Conservation (phyloP, 1,140 invertebrate species). For the Trialeurodes vaporariorum region DNA sequence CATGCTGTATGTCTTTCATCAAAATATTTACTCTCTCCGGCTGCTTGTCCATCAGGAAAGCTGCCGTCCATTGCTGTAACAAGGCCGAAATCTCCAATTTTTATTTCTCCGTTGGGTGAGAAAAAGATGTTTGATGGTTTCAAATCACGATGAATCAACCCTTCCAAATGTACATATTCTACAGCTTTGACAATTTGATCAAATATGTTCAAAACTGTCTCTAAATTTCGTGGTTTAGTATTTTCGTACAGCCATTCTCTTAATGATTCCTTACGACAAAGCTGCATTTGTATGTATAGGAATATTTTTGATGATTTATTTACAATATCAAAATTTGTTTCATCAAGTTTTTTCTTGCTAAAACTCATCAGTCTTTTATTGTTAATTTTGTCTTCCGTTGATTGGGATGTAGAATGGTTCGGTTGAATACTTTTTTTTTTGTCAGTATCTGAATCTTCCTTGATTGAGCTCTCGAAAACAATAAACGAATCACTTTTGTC, state of each 20-base stretch:
- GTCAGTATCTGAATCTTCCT: conserved; percentile 15
- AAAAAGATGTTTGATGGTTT: conserved; percentile 98
- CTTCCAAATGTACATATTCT: conserved; percentile 83
- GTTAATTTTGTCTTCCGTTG: neutral
- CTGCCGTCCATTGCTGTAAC: conserved; percentile 59
- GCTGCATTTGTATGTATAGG: conserved; percentile 95
- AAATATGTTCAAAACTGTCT: conserved; percentile 62
- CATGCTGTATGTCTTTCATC: conserved; percentile 46
- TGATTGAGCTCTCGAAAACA: conserved; percentile 30
- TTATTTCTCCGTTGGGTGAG: conserved; percentile 74
- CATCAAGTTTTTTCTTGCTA: conserved; percentile 12
- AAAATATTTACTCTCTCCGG: conserved; percentile 26
- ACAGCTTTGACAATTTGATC: conserved; percentile 88
- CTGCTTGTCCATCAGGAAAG: conserved; percentile 16
- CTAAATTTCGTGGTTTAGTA: conserved; percentile 35
- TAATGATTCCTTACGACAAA: conserved; percentile 78
- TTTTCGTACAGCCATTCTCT: conserved; percentile 72
- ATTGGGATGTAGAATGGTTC: neutral
- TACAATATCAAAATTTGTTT: conserved; percentile 23
- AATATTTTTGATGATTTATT: conserved; percentile 21
- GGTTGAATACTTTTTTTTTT: neutral
- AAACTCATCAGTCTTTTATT: conserved; percentile 12
- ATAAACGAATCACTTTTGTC: conserved; percentile 29
- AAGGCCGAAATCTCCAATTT: conserved; percentile 94
- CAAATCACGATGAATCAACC: conserved; percentile 87